Conservation (phyloP, 2,888 invertebrate species). For the Stenodema calcarata region DNA sequence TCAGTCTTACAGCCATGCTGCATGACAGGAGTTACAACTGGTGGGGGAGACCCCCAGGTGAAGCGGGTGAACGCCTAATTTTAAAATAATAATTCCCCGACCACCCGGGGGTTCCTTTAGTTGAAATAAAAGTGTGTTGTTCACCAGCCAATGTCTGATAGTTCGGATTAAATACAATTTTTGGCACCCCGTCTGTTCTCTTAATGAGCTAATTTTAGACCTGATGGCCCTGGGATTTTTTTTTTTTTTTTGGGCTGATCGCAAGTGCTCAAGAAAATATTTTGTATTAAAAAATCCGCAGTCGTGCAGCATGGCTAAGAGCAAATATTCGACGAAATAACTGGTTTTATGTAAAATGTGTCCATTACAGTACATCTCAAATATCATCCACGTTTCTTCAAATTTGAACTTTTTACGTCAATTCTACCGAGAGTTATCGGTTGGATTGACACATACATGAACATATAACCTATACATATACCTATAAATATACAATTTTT, state of each 20-base stretch:
- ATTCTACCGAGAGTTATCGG: too few species aligned
- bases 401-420: too few species aligned
- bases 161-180: conserved; percentile 43
- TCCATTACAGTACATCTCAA: too few species aligned
- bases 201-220: conserved; percentile 26
- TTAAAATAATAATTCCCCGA: conserved; percentile 35
- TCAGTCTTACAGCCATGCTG: too few species aligned
- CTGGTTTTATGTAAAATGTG: too few species aligned
- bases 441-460: too few species aligned
- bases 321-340: too few species aligned
- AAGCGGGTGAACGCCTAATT: conserved; percentile 5
- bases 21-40: neutral
- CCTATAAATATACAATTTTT: too few species aligned
- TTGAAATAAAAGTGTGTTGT: conserved; percentile 43
- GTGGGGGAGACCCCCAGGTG: neutral
- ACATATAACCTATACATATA: too few species aligned
- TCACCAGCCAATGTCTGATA: conserved; percentile 47
- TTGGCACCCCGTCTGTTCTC: neutral
- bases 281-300: neutral
- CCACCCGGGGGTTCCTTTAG: conserved; percentile 3
- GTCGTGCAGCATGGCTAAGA: too few species aligned
- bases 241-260: neutral
- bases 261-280: neutral
- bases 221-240: neutral
- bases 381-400: too few species aligned